Evolutionary conservation across 2,797 vertebrate genomes (phyloP), one percentile per base, ranked within the genome.

Genomic region (Clarias pachynema): DNA sequence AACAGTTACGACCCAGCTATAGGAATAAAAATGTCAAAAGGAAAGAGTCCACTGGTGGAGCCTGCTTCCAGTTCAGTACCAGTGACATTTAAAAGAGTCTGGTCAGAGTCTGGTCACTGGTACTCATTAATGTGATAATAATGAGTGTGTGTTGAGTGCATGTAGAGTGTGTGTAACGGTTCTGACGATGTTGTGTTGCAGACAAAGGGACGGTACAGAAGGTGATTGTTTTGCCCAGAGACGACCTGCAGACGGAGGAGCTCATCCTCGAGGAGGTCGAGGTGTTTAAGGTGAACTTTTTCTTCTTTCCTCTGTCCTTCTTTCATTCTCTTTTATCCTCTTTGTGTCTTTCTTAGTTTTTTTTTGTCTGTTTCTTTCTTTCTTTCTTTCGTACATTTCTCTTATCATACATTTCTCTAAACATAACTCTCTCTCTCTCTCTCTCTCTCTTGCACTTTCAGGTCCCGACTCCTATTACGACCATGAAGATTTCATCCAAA

Each of bases 401-500:
- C 3, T 3, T 66, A 29, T 29, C 2, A 20, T 24, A n/a, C 12
- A 29, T 70, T 40, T 24, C 49, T 56, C 49, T 57, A 77, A 57
- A 77, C 22, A 10, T 59, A 31, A 49, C 75, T 70, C 20, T 84
- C 37, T 62, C 34, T 59, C 34, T 59, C 31, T 56, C 57, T 75
- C 3, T 18, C 20, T 69, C 16, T 78, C 57, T 72, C 1, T 60
- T 40, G 84, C 66, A 84, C 14, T 79, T 57, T 59, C 91, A 99
- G 98, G 96, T 97, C 66, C 97, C 98, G 0, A 96, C 96, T 79
- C 95, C 98, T 5, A 95, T 99, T 87, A 98, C 96, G 88, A 98
- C 97, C 0, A 99, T 99, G 98, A 99, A 97, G 94, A 98, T 99
- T 91, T 99, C 98, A 62, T 99, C 98, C 59, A 99, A 99, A 95